Conservation (phyloP, 2,797 vertebrate genomes). For the Protonibea diacanthus region DNA sequence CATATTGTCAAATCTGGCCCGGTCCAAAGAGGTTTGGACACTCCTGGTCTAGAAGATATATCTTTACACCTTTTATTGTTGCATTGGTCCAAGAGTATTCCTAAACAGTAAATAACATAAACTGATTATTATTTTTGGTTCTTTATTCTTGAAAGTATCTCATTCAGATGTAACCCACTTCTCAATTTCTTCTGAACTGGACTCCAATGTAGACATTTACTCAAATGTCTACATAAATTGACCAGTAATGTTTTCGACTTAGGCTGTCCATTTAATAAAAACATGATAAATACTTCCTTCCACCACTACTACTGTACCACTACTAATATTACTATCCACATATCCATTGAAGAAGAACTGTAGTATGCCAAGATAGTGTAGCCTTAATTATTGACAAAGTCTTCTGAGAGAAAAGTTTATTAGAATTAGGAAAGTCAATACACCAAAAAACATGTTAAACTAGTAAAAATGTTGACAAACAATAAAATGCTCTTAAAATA, state of each 20-base stretch:
- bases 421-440: not conserved
- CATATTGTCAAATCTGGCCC: no score
- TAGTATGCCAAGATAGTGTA: not conserved
- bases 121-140: not conserved
- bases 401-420: not conserved
- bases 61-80: not conserved
- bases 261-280: not conserved
- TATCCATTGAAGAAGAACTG: not conserved
- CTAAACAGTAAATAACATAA: not conserved
- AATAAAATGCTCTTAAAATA: not conserved
- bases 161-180: no score
- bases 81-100: not conserved
- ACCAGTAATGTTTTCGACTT: not conserved
- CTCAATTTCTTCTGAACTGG: no score
- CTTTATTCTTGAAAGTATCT: no score
- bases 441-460: not conserved
- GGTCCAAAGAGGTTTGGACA: no score
- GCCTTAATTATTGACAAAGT: not conserved
- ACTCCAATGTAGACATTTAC: not conserved
- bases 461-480: not conserved
- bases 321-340: not conserved
- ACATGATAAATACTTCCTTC: not conserved
- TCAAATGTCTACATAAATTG: not conserved
- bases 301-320: not conserved
- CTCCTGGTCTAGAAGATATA: not conserved